A percentile compares a stretch with the other conserved stretches of the same genome.
Conservation (phyloP, 1,140 invertebrate species). For the Latrodectus geometricus region DNA sequence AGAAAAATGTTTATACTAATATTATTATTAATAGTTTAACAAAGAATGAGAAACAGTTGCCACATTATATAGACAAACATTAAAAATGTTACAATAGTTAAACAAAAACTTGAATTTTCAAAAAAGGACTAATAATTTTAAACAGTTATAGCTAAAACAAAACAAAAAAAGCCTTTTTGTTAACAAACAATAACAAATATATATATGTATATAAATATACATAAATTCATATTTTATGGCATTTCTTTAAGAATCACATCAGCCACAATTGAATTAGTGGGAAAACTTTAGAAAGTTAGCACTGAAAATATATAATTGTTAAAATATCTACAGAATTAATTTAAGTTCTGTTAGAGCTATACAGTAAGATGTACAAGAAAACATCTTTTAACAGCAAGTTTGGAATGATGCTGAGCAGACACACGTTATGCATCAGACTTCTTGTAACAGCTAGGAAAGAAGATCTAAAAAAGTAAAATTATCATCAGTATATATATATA, state of each 20-base stretch:
- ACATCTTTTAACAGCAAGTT: conserved; percentile 23
- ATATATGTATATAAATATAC: neutral
- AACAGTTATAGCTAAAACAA: neutral
- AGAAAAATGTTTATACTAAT: too few relatives aligned
- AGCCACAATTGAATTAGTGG: too few relatives aligned
- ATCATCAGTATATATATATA: too few relatives aligned
- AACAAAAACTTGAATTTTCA: too few relatives aligned
- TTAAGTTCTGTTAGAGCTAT: conserved; percentile 45
- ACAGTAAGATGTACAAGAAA: conserved; percentile 35
- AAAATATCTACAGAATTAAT: conserved; percentile 17
- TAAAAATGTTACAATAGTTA: too few relatives aligned
- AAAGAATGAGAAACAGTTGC: too few relatives aligned
- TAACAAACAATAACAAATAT: too few relatives aligned
- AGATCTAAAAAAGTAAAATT: conserved; percentile 30
- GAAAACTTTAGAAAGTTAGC: neutral
- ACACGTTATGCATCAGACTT: neutral
- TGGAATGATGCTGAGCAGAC: neutral
- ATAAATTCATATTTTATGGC: neutral
- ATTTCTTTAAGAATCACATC: neutral
- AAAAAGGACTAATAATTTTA: neutral
- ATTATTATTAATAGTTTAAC: too few relatives aligned
- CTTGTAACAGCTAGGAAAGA: conserved; percentile 25
- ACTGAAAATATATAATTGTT: conserved; percentile 4
- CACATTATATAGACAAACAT: too few relatives aligned
- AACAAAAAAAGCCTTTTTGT: neutral